These are phyloP conservation scores for Scaptodrosophila lebanonensis DNA, from an alignment of 1,140 invertebrate genomes.

Conservation along the genomic window DNA sequence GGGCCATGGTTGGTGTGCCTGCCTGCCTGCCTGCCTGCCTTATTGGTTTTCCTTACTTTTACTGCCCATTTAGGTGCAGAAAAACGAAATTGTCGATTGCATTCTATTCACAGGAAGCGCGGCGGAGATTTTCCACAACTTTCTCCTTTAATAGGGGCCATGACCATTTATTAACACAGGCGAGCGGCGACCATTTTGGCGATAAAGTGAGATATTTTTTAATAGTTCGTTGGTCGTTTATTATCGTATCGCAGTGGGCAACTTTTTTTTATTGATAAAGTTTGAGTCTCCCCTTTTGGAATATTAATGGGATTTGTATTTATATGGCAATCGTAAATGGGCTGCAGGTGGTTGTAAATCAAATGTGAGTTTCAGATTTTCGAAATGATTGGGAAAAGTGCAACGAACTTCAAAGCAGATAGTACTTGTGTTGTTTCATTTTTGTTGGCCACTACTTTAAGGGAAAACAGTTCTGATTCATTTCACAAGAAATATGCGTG, in stretches of 20 bases:
- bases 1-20: no score
- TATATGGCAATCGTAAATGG: slow-evolving; percentile 12
- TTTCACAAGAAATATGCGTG: no score
- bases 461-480: no score
- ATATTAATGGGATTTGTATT: no score
- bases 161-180: slow-evolving; percentile 40
- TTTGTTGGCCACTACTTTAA: no score
- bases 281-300: no score
- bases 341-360: slow-evolving; percentile 37
- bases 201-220: slow-evolving; percentile 13
- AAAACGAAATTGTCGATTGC: not conserved
- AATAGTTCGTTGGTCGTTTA: slow-evolving; percentile 30
- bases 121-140: slow-evolving; percentile 37
- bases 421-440: no score
- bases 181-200: slow-evolving; percentile 22
- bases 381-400: no score
- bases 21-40: no score
- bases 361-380: no score
- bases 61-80: no score
- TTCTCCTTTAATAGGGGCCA: slow-evolving; percentile 53
- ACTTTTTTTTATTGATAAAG: slow-evolving; percentile 4
- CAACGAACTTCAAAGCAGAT: no score
- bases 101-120: slow-evolving; percentile 28
- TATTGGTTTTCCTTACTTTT: slow-evolving; percentile 41
- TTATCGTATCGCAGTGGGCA: slow-evolving; percentile 32